Conservation (phyloP, 2,888 invertebrate species). For the Dryobota labecula region DNA sequence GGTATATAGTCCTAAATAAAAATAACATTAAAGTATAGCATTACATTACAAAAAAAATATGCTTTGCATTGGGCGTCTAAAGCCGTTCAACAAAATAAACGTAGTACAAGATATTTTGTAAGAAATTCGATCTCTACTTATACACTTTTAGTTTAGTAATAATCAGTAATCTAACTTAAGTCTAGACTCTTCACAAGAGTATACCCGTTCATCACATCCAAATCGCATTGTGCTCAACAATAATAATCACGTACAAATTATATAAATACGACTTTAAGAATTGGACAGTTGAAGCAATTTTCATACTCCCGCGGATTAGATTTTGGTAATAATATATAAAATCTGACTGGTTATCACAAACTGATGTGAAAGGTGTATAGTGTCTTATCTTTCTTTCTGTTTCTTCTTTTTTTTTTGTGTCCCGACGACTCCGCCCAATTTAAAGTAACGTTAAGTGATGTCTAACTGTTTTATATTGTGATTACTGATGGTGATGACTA, state of each 20-base stretch:
- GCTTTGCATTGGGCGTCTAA: conserved; percentile 58
- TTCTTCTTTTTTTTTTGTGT: no score
- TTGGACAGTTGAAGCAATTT: conserved; percentile 34
- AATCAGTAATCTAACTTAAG: conserved; percentile 68
- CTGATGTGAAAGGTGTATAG: not conserved
- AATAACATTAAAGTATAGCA: conserved; percentile 67
- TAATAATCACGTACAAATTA: conserved; percentile 41
- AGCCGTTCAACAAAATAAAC: conserved; percentile 47
- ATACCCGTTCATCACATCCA: conserved; percentile 80
- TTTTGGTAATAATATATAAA: conserved; percentile 47
- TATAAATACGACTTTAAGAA: conserved; percentile 34
- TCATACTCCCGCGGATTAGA: not conserved
- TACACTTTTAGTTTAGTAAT: conserved; percentile 64
- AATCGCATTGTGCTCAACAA: conserved; percentile 73
- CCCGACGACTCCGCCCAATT: conserved; percentile 27
- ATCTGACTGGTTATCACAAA: conserved; percentile 28
- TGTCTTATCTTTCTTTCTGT: no score
- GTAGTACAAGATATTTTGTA: conserved; percentile 57
- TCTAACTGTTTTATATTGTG: conserved; percentile 19
- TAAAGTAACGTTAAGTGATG: conserved; percentile 33
- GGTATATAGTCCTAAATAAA: conserved; percentile 35
- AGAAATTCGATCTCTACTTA: conserved; percentile 68
- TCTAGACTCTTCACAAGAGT: conserved; percentile 79
- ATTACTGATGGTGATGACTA: conserved; percentile 40
- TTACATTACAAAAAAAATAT: conserved; percentile 56